These are phyloP conservation scores for Nothocercus julius DNA, from an alignment of 2,113 vertebrate genomes.

Conservation along the genomic window DNA sequence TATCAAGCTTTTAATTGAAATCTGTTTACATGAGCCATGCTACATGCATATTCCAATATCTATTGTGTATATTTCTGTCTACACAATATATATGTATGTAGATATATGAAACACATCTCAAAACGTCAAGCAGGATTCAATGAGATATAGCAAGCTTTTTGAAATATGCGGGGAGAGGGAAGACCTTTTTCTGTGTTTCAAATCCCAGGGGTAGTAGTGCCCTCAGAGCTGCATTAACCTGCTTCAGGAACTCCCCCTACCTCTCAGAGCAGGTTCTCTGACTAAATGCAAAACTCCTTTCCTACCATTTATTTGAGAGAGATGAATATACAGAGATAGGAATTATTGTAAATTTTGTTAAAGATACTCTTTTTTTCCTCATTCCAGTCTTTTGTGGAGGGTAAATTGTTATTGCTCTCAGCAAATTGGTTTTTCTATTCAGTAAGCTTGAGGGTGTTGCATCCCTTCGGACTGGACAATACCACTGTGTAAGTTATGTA, in stretches of 20 bases:
- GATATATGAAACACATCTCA: neutral
- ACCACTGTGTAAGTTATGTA: neutral
- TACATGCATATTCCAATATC: neutral
- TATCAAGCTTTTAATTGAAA: neutral
- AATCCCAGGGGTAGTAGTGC: neutral
- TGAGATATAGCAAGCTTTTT: neutral
- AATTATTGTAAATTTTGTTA: no score
- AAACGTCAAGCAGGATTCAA: neutral
- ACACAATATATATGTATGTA: neutral
- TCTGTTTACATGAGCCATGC: neutral
- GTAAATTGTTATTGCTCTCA: neutral
- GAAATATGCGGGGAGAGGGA: neutral
- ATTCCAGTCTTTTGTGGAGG: neutral
- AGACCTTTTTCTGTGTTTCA: neutral
- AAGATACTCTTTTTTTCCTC: neutral
- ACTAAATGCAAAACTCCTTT: neutral
- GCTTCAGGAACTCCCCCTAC: neutral
- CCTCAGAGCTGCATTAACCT: neutral
- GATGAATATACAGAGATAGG: no score
- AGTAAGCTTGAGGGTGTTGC: neutral
- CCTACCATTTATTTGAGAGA: neutral
- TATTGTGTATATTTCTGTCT: neutral
- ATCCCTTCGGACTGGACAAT: neutral
- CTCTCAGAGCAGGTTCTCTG: neutral
- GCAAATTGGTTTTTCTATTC: neutral